Evolutionary conservation across 2,797 vertebrate genomes (phyloP).

Genomic region (Chaenodraco wilsoni): DNA sequence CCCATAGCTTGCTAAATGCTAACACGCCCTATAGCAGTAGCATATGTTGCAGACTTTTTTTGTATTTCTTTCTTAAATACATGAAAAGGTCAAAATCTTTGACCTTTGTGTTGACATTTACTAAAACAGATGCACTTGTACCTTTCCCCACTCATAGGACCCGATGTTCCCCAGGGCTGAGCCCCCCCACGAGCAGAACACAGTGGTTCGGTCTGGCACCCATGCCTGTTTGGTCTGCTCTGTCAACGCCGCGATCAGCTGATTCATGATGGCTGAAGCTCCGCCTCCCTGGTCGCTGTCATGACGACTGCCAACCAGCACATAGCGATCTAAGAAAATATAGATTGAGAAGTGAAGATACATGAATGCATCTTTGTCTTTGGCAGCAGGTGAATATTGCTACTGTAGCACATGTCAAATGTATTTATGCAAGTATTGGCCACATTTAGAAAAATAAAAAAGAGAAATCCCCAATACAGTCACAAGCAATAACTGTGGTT

Average conservation of each 20-base stretch:
- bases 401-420: not conserved
- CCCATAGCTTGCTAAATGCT: not conserved
- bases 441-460: not conserved
- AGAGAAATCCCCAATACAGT: not conserved
- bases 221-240: slow-evolving; percentile 86
- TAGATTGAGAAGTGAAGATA: not conserved
- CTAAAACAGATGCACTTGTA: slow-evolving; percentile 57
- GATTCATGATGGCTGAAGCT: slow-evolving; percentile 87
- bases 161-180: slow-evolving; percentile 89
- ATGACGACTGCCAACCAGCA: slow-evolving; percentile 90
- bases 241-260: slow-evolving; percentile 87
- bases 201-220: slow-evolving; percentile 89
- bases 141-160: slow-evolving; percentile 96
- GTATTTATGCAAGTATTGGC: not conserved
- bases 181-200: slow-evolving; percentile 94
- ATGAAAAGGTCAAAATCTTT: slow-evolving; percentile 6
- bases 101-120: slow-evolving; percentile 32
- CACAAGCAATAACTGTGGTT: not conserved
- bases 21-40: not conserved
- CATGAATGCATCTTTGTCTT: not conserved
- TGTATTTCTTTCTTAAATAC: not conserved
- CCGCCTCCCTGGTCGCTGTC: slow-evolving; percentile 76
- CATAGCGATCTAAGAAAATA: slow-evolving; percentile 86
- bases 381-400: not conserved
- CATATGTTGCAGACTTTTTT: not conserved